These are phyloP conservation scores for Nautilus pompilius DNA, from an alignment of 1,140 invertebrate genomes.

Conservation along the genomic window DNA sequence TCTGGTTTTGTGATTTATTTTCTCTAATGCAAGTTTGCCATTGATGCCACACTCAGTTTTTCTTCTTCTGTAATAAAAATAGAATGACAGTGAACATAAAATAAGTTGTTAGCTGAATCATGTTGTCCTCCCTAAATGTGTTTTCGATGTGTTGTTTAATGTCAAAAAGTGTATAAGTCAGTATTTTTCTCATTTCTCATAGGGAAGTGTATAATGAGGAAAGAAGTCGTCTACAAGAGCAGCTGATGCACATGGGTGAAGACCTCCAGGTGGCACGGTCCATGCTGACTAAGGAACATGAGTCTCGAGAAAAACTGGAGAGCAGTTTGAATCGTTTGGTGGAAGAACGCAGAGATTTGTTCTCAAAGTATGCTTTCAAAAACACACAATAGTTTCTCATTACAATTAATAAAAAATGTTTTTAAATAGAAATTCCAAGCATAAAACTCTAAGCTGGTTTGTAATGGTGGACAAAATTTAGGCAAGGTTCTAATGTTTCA, in stretches of 20 bases:
- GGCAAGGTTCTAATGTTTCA: no score
- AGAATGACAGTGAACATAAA: background rate
- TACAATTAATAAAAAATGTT: no score
- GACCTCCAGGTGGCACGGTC: slow-evolving; percentile 37
- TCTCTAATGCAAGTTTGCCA: no score
- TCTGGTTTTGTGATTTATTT: no score
- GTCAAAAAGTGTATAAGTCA: background rate
- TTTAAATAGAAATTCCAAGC: no score
- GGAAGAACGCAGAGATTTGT: slow-evolving; percentile 42
- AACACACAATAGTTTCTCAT: no score
- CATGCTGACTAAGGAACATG: slow-evolving; percentile 38
- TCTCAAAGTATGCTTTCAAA: slow-evolving; percentile 44
- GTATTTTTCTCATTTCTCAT: slow-evolving; percentile 7
- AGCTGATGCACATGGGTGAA: slow-evolving; percentile 39
- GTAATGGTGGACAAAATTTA: no score
- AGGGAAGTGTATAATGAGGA: slow-evolving; percentile 47
- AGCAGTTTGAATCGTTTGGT: slow-evolving; percentile 42
- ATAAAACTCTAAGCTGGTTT: no score
- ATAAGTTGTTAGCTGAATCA: background rate
- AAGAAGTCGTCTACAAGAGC: slow-evolving; percentile 33
- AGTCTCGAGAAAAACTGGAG: slow-evolving; percentile 48
- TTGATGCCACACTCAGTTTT: no score
- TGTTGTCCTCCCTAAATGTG: background rate
- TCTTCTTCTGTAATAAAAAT: no score
- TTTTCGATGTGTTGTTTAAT: background rate